Percentiles rank a stretch among this genome's conserved stretches.
phyloP scores from a whole-genome alignment of 2,888 invertebrate species.

The Rhingia rostrata region DNA sequence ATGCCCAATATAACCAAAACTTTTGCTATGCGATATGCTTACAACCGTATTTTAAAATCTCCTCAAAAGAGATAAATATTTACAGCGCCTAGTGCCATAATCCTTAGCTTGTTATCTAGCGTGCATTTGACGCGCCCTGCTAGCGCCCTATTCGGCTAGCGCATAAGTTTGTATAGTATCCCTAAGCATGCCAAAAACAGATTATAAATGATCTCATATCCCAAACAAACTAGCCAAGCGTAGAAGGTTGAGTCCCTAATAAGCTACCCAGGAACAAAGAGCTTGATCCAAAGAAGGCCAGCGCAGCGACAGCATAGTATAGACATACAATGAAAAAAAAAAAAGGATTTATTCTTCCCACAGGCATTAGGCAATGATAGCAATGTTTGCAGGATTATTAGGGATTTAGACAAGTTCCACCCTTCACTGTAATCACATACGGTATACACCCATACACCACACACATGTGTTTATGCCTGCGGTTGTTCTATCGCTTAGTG shows the following conservation, averaged over 20 bases:
- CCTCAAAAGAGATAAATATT: slow-evolving; percentile 15
- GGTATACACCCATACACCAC: slow-evolving; percentile 51
- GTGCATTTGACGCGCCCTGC: slow-evolving; percentile 66
- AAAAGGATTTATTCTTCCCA: slow-evolving; percentile 75
- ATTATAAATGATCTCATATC: slow-evolving; percentile 74
- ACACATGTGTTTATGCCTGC: slow-evolving; percentile 39
- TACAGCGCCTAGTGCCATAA: slow-evolving; percentile 47
- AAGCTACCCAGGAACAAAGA: slow-evolving; percentile 71
- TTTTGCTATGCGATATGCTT: slow-evolving; percentile 9
- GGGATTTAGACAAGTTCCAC: slow-evolving; percentile 74
- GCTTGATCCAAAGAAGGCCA: slow-evolving; percentile 22
- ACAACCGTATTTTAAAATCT: slow-evolving; percentile 47
- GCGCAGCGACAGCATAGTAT: slow-evolving; percentile 12
- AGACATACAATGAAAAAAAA: slow-evolving; percentile 6
- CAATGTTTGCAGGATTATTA: slow-evolving; percentile 74
- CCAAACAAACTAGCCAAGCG: slow-evolving; percentile 71
- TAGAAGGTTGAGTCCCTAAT: slow-evolving; percentile 70
- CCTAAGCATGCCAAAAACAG: slow-evolving; percentile 71
- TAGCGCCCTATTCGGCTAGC: neutral
- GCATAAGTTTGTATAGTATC: slow-evolving; percentile 19
- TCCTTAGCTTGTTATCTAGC: slow-evolving; percentile 37
- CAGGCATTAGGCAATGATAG: slow-evolving; percentile 74
- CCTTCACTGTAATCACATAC: slow-evolving; percentile 34
- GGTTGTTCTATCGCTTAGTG: slow-evolving; percentile 20
- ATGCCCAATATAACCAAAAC: neutral